Conservation (phyloP, 2,113 vertebrate genomes). For the Loxodonta africana region DNA sequence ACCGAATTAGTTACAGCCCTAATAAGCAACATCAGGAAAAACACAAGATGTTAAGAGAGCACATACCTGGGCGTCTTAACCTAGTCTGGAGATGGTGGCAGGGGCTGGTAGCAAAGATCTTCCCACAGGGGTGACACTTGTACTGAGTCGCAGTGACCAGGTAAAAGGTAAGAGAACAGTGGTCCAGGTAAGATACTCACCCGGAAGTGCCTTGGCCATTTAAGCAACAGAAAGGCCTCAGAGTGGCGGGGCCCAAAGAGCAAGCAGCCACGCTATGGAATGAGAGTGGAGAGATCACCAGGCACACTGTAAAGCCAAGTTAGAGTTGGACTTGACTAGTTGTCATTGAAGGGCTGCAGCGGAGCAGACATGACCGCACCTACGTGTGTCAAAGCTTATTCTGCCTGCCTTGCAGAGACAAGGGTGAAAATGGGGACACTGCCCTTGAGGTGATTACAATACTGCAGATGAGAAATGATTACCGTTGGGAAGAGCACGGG, state of each 20-base stretch:
- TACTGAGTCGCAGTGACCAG: too few species aligned
- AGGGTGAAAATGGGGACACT: rapidly evolving
- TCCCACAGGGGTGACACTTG: not conserved
- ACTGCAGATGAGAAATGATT: not conserved
- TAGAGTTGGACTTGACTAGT: not conserved
- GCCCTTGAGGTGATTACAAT: not conserved
- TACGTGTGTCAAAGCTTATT: rapidly evolving
- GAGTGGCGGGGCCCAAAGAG: rapidly evolving
- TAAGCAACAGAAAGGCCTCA: too few species aligned
- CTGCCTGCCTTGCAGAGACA: not conserved
- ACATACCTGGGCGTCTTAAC: rapidly evolving
- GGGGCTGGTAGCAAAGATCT: not conserved
- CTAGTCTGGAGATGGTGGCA: rapidly evolving
- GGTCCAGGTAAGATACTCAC: rapidly evolving
- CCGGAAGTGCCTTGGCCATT: rapidly evolving
- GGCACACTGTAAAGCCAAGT: rapidly evolving
- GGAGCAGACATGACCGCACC: too few species aligned
- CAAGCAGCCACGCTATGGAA: rapidly evolving
- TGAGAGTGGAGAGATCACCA: rapidly evolving
- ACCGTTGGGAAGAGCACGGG: not conserved
- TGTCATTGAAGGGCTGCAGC: not conserved
- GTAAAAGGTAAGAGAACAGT: too few species aligned
- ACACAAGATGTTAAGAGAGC: rapidly evolving
- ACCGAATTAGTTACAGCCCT: not conserved
- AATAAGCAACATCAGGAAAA: not conserved